Conservation (phyloP, 2,797 vertebrate genomes). For the Kryptopterus vitreolus region DNA sequence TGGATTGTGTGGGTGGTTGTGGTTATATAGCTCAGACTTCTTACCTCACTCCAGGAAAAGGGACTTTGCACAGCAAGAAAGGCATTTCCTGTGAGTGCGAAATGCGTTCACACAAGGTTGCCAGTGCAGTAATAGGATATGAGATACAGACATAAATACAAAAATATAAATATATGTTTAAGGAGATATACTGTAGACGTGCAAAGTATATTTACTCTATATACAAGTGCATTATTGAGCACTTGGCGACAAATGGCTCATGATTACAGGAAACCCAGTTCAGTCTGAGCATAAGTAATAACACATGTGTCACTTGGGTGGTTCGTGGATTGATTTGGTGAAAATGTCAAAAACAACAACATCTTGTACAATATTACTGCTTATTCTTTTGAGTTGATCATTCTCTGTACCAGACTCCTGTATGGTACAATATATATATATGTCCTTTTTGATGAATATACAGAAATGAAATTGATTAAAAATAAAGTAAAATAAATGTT, state of each 20-base stretch:
- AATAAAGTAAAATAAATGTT: background rate
- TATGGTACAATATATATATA: too few species aligned
- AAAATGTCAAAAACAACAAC: background rate
- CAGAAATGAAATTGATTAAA: background rate
- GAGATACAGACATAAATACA: too few species aligned
- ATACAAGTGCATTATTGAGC: background rate
- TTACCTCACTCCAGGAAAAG: constrained; percentile 12
- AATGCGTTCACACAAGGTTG: background rate
- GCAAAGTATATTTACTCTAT: background rate
- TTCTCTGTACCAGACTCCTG: too few species aligned
- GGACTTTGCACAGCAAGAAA: constrained; percentile 13
- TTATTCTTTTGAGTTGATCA: background rate
- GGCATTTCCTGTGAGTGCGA: background rate
- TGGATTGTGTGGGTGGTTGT: background rate
- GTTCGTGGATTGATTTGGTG: background rate
- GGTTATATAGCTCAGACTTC: constrained; percentile 2
- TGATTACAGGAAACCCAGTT: background rate
- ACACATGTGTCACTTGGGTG: background rate
- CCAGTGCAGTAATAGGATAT: background rate
- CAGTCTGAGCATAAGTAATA: background rate
- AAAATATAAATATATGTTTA: too few species aligned
- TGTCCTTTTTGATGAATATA: background rate
- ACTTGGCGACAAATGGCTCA: too few species aligned
- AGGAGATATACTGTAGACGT: too few species aligned
- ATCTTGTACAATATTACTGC: background rate